A percentile compares a stretch with the other conserved stretches of the same genome.
Evolutionary conservation across 37 sponge, comb jelly and placozoan species (phyloP).

Genomic region (Aphrocallistes beatrix): DNA sequence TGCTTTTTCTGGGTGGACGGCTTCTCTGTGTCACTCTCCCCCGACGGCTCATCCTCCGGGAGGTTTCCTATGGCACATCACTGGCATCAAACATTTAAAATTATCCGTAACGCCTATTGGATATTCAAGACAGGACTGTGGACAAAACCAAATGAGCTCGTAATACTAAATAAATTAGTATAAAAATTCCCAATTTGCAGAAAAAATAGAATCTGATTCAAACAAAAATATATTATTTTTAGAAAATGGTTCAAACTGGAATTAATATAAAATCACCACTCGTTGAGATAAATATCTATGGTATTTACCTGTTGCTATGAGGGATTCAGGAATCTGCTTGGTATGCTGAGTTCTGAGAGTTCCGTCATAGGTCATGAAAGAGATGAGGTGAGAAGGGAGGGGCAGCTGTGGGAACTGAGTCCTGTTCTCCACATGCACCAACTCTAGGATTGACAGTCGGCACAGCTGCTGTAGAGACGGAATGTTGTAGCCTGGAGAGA

Average conservation of each 20-base stretch:
- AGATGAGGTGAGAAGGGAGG: background rate
- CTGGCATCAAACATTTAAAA: too few species aligned
- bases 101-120: too few species aligned
- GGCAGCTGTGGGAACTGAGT: background rate
- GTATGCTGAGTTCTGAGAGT: background rate
- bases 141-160: too few species aligned
- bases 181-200: too few species aligned
- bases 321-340: background rate
- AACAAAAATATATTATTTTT: too few species aligned
- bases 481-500: constrained; percentile 22
- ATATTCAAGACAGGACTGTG: too few species aligned
- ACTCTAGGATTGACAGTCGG: constrained; percentile 32
- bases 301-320: constrained; percentile 6
- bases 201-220: too few species aligned
- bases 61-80: background rate
- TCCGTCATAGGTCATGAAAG: background rate
- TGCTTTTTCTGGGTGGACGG: background rate
- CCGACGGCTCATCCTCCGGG: background rate
- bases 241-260: too few species aligned
- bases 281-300: too few species aligned
- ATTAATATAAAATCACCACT: too few species aligned
- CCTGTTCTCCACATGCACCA: background rate
- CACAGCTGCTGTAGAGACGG: constrained; percentile 47
- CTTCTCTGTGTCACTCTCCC: background rate
- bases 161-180: too few species aligned